Evolutionary conservation across 2,888 invertebrate species (phyloP).

Genomic region (Steinernema hermaphroditum): DNA sequence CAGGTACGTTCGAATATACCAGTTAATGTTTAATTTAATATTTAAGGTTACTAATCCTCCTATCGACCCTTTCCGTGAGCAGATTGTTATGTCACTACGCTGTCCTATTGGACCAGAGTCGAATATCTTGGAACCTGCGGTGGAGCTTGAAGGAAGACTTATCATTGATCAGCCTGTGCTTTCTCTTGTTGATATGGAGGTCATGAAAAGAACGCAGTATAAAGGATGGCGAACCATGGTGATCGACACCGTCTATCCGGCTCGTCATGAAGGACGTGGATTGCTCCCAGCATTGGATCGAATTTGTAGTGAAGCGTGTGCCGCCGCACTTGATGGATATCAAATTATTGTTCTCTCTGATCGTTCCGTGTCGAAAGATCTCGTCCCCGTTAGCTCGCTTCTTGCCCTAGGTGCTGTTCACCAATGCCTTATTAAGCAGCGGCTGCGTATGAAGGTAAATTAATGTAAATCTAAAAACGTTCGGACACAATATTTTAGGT

Average conservation of each 20-base stretch:
- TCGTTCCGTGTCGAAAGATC: conserved; percentile 66
- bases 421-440: conserved; percentile 89
- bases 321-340: conserved; percentile 78
- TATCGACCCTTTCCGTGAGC: conserved; percentile 97
- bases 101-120: conserved; percentile 91
- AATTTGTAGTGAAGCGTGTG: conserved; percentile 80
- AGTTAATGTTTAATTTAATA: not conserved
- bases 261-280: conserved; percentile 75
- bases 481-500: conserved; percentile 43
- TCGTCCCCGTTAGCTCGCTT: conserved; percentile 74
- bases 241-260: conserved; percentile 86
- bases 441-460: conserved; percentile 83
- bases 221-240: conserved; percentile 83
- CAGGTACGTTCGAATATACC: conserved; percentile 74
- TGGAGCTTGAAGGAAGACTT: conserved; percentile 83
- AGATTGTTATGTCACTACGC: conserved; percentile 95
- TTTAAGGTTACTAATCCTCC: conserved; percentile 85
- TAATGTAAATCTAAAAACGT: not conserved
- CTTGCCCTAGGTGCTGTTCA: conserved; percentile 89
- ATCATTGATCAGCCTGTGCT: conserved; percentile 91
- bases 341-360: conserved; percentile 87
- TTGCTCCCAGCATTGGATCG: conserved; percentile 80
- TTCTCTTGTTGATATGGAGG: conserved; percentile 84
- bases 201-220: conserved; percentile 78
- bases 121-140: conserved; percentile 83